Base-by-base conservation (phyloP, 2,113 vertebrate species). In the Irena cyanogastra region DNA sequence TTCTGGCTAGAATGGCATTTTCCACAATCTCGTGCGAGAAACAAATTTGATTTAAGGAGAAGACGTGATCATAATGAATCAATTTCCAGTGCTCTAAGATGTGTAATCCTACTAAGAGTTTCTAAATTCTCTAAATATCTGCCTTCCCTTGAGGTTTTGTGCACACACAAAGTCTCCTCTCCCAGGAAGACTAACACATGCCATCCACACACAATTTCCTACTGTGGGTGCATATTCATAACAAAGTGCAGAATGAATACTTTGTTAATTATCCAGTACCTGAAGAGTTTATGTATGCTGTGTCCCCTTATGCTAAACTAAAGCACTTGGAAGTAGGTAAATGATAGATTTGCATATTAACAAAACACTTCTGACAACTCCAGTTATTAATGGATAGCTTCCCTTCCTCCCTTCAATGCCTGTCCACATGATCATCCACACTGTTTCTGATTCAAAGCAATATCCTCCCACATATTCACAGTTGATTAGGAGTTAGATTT, bases 381-480 rank as follows among this genome's bases (percentile, higher is more conserved):
- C 63, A 69, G 14, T 86, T 92, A 83, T 53, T 90, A 88, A 90
- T 16, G 89, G 24, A 30, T 42, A 90, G 83, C 75, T 85, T 93
- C 79, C 41, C 61, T 77, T 72, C 54, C 68, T 90, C 59, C 64
- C 59, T 91, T 90, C 83, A 65, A 23, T 86, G 89, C 72, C 87
- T 90, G 89, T 89, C 93, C 63, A 49, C 31, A 90, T 2, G 41
- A 95, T 92, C 91, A 86, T 80, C 90, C 89, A 86, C 63, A 64
- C 23, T 53, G 80, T 31, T 71, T 61, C 71, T 41, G 75, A 94
- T 61, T 77, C 86, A 81, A 86, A 80, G 94, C 54, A 37, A 54
- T 19, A 76, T 52, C 71, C 71, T 95, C 89, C 91, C 83, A 90
- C 80, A 28, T 31, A 80, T 80, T 91, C 91, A 91, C 68, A 89